Evolutionary conservation across 2,888 invertebrate genomes (phyloP).

Genomic region (Marronus borbonicus): DNA sequence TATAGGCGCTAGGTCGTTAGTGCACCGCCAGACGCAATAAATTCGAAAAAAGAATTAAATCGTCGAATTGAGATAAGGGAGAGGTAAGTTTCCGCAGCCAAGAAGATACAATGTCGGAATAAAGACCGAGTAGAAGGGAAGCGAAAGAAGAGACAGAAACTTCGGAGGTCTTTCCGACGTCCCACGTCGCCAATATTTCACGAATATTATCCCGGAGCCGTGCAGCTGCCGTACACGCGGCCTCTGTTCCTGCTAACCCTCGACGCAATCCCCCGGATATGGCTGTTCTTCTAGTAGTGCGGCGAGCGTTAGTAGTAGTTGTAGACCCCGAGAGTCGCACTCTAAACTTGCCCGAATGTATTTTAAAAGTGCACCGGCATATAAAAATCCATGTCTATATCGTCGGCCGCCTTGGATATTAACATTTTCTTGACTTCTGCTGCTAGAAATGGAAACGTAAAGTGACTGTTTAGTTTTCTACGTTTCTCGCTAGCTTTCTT

Average conservation of each 20-base stretch:
- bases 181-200: slow-evolving; percentile 51
- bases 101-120: slow-evolving; percentile 47
- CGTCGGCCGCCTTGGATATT: slow-evolving; percentile 24
- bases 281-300: too few relatives aligned
- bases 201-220: slow-evolving; percentile 49
- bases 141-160: slow-evolving; percentile 25
- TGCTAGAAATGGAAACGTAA: slow-evolving; percentile 32
- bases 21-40: slow-evolving; percentile 20
- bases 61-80: slow-evolving; percentile 41
- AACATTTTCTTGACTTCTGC: slow-evolving; percentile 46
- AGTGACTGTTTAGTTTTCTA: slow-evolving; percentile 44
- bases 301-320: not conserved
- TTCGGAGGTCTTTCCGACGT: slow-evolving; percentile 33
- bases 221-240: slow-evolving; percentile 10
- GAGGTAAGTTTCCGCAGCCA: slow-evolving; percentile 12
- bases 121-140: slow-evolving; percentile 30
- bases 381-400: slow-evolving; percentile 46
- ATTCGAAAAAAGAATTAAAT: slow-evolving; percentile 50
- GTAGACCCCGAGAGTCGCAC: slow-evolving; percentile 32
- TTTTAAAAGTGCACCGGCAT: slow-evolving; percentile 46
- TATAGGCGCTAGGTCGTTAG: not conserved
- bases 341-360: slow-evolving; percentile 45
- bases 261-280: slow-evolving; percentile 6
- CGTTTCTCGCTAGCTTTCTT: slow-evolving; percentile 16
- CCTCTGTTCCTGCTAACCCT: slow-evolving; percentile 28